These are phyloP conservation scores for Xyliphius kryptos DNA, from an alignment of 2,113 vertebrate species.

Conservation along the genomic window DNA sequence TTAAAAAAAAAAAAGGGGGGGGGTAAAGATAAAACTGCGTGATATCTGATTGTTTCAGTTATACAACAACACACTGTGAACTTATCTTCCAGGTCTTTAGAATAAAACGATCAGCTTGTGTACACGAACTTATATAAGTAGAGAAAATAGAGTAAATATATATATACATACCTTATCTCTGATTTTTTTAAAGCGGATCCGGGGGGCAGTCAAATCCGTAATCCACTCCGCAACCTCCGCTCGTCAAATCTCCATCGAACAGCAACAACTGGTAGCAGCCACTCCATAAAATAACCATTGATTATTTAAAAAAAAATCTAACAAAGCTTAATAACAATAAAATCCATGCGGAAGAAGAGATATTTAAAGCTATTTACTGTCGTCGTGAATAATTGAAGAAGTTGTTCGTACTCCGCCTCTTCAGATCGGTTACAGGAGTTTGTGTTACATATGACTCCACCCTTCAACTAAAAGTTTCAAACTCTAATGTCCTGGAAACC, in stretches of 20 bases:
- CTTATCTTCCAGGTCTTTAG: no score
- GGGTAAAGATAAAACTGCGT: no score
- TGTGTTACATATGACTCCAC: constrained; percentile 64
- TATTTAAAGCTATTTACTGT: neutral
- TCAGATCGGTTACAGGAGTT: constrained; percentile 62
- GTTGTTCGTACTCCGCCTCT: constrained; percentile 43
- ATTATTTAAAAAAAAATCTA: neutral
- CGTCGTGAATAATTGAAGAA: constrained; percentile 19
- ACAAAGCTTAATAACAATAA: neutral
- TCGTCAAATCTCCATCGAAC: constrained; percentile 36
- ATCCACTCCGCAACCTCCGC: constrained; percentile 24
- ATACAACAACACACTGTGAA: no score
- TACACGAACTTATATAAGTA: no score
- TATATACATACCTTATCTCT: constrained; percentile 30
- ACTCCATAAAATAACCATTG: constrained; percentile 18
- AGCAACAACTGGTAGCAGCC: constrained; percentile 6
- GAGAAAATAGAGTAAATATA: no score
- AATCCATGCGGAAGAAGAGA: no score
- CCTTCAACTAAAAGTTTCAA: constrained; percentile 65
- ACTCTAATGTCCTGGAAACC: constrained; percentile 52
- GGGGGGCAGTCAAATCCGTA: constrained; percentile 28
- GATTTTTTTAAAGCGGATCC: constrained; percentile 39
- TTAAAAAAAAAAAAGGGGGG: no score
- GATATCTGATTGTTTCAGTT: no score
- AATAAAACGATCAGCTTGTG: no score